phyloP scores from a whole-genome alignment of 2,888 invertebrate genomes.

The Phengaris alcon region DNA sequence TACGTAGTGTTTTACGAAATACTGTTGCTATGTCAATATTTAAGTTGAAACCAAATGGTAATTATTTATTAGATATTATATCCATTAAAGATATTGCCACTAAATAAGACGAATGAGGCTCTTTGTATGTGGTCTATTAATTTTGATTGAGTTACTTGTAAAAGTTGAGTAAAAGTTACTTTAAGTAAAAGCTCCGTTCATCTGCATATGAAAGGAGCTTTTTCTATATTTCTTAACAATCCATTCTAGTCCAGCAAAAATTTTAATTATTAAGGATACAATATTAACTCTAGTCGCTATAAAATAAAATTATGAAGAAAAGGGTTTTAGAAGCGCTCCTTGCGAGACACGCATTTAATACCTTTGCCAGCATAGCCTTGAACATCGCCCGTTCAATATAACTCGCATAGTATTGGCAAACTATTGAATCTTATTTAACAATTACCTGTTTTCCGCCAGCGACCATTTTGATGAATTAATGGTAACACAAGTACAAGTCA shows the following conservation, averaged over 20 bases:
- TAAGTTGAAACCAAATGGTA: background rate
- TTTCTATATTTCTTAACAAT: background rate
- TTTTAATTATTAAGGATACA: background rate
- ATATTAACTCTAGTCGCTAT: background rate
- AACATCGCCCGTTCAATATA: background rate
- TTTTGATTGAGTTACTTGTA: background rate
- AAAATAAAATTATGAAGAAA: background rate
- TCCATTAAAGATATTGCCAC: background rate
- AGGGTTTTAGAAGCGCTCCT: background rate
- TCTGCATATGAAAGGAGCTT: background rate
- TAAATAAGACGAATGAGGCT: background rate
- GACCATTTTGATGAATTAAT: conserved; percentile 65
- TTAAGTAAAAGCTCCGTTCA: background rate
- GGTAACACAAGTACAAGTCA: conserved; percentile 61
- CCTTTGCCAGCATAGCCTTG: background rate
- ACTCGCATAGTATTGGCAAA: conserved; percentile 37
- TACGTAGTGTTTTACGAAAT: background rate
- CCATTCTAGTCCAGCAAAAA: background rate
- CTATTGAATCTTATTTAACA: conserved; percentile 45
- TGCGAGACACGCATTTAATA: background rate
- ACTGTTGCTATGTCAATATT: conserved; percentile 39
- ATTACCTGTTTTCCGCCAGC: conserved; percentile 78
- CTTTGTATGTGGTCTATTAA: background rate
- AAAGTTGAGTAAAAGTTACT: background rate
- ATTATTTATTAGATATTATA: background rate